phyloP scores from a whole-genome alignment of 2,797 vertebrate genomes.

The Leptoclinus maculatus region DNA sequence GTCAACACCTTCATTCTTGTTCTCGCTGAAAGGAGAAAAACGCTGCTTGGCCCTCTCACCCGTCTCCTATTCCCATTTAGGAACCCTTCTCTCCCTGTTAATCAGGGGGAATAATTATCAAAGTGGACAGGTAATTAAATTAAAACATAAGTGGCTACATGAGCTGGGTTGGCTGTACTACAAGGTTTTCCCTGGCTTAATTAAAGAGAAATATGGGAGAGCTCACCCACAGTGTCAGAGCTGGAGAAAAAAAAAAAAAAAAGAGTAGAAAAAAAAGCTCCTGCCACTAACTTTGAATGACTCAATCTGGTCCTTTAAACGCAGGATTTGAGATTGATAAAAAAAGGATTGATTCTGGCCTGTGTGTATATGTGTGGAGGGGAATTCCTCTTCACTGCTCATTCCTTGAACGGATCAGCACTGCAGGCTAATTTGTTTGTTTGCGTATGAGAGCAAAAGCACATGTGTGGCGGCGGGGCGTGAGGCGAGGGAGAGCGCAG shows the following conservation, averaged over 20 bases:
- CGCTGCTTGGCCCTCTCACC: slow-evolving; percentile 68
- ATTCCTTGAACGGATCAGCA: slow-evolving; percentile 37
- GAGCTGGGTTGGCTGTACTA: slow-evolving; percentile 83
- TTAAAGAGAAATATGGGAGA: slow-evolving; percentile 86
- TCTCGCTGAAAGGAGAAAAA: slow-evolving; percentile 69
- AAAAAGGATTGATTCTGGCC: slow-evolving; percentile 17
- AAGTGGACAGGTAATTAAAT: slow-evolving; percentile 90
- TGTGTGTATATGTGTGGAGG: not conserved
- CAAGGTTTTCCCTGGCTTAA: slow-evolving; percentile 84
- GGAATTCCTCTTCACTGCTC: slow-evolving; percentile 5
- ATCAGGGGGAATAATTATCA: slow-evolving; percentile 89
- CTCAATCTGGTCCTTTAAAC: slow-evolving; percentile 58
- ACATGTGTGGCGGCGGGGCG: slow-evolving; percentile 35
- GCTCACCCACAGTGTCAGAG: slow-evolving; percentile 78
- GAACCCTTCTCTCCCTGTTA: slow-evolving; percentile 82
- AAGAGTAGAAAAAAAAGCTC: slow-evolving; percentile 49
- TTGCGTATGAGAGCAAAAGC: slow-evolving; percentile 59
- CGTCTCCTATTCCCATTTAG: slow-evolving; percentile 79
- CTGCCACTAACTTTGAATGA: slow-evolving; percentile 70
- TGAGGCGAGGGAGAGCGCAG: slow-evolving; percentile 41
- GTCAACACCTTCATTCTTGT: slow-evolving; percentile 72
- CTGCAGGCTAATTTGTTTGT: slow-evolving; percentile 60
- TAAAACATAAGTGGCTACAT: slow-evolving; percentile 88
- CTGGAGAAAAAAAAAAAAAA: slow-evolving; percentile 56
- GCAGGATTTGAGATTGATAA: slow-evolving; percentile 33